Evolutionary conservation across 2,113 vertebrate species (phyloP).

Genomic region (Semicossyphus pulcher): DNA sequence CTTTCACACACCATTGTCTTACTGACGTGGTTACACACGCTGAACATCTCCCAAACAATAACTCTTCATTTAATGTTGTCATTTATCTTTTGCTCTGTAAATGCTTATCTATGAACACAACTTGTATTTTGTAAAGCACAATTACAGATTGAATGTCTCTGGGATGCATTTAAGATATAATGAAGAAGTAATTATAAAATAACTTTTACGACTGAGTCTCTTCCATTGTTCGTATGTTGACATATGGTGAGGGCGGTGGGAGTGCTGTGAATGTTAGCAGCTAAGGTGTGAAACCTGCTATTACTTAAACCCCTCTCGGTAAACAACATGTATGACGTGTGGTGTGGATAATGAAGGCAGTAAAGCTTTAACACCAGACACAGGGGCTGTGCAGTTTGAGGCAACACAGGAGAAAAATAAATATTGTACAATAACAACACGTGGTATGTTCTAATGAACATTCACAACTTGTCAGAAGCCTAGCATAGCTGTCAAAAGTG

Average conservation of each 20-base stretch:
- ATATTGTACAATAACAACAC: neutral
- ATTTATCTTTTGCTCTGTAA: no score
- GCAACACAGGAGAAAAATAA: neutral
- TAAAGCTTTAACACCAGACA: neutral
- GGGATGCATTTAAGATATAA: no score
- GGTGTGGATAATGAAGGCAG: neutral
- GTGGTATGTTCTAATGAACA: neutral
- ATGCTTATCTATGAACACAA: no score
- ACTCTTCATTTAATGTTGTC: no score
- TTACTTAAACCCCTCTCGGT: neutral
- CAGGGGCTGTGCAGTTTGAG: neutral
- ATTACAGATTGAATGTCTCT: no score
- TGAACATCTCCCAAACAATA: no score
- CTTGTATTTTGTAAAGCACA: no score
- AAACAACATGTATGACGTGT: neutral
- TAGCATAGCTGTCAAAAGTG: neutral
- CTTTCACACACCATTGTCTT: no score
- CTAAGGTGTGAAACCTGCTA: neutral
- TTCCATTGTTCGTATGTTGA: neutral
- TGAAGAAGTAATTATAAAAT: no score
- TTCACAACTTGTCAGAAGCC: neutral
- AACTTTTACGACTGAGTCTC: no score
- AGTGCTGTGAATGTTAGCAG: slow-evolving; percentile 2
- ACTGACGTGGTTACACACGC: no score
- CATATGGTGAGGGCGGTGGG: neutral